These are phyloP conservation scores for Chrysolina americana DNA, from an alignment of 2,888 invertebrate species.

Conservation along the genomic window DNA sequence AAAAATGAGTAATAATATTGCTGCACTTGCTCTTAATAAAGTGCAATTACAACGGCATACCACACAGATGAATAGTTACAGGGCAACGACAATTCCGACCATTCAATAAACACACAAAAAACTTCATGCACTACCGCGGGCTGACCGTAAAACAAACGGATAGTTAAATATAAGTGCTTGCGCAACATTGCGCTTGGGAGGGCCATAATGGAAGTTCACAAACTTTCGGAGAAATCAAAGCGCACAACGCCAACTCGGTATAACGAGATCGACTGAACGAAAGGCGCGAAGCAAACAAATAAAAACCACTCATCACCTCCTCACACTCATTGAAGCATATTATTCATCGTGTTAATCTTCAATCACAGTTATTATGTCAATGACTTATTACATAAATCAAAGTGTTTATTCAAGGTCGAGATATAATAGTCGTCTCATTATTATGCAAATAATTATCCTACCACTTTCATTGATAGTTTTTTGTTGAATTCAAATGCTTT, in stretches of 20 bases:
- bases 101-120: background rate
- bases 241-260: background rate
- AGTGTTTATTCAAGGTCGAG: constrained; percentile 41
- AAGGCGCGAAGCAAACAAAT: constrained; percentile 10
- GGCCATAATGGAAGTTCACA: constrained; percentile 5
- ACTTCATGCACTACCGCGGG: background rate
- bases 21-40: constrained; percentile 1
- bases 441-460: constrained; percentile 22
- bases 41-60: constrained; percentile 5
- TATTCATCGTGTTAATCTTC: constrained; percentile 21
- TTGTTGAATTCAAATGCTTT: background rate
- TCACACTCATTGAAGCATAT: constrained; percentile 21
- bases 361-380: constrained; percentile 35
- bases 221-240: constrained; percentile 10
- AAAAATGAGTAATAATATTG: too few species aligned
- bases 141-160: background rate
- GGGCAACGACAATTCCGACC: background rate
- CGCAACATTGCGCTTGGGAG: background rate
- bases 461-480: constrained; percentile 19
- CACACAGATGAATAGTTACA: background rate
- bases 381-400: constrained; percentile 41
- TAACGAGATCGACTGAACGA: constrained; percentile 10
- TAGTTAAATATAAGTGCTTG: background rate
- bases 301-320: constrained; percentile 21
- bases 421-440: constrained; percentile 33